Conservation (phyloP, 1,140 invertebrate species). For the Hyles vespertilio region DNA sequence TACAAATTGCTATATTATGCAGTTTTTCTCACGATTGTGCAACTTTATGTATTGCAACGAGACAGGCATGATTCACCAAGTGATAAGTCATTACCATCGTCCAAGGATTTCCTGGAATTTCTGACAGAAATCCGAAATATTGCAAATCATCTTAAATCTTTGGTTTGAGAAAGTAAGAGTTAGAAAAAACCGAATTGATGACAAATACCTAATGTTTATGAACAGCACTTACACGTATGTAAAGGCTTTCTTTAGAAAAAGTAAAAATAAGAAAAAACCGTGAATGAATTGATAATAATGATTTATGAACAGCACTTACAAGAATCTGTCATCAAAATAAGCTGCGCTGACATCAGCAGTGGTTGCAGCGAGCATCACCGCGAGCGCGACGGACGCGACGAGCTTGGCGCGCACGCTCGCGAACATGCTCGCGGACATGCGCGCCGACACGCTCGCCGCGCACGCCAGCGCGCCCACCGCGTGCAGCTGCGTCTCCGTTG, state of each 20-base stretch:
- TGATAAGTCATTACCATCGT: too few species aligned
- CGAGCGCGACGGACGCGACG: slow-evolving; percentile 13
- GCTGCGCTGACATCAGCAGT: slow-evolving; percentile 29
- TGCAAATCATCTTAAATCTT: neutral
- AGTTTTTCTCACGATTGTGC: too few species aligned
- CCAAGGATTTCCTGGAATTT: too few species aligned
- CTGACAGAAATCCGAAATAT: too few species aligned
- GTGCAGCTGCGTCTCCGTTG: slow-evolving; percentile 53
- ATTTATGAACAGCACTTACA: neutral
- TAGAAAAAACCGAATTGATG: too few species aligned
- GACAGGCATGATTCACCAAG: too few species aligned
- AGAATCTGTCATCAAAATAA: slow-evolving; percentile 10
- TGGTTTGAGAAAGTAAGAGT: too few species aligned
- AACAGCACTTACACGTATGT: too few species aligned
- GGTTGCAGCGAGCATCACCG: slow-evolving; percentile 24
- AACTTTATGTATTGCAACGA: too few species aligned
- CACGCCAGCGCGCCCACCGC: slow-evolving; percentile 40
- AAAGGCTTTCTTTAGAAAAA: neutral
- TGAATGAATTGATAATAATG: neutral
- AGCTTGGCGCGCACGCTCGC: slow-evolving; percentile 17
- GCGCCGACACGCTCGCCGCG: slow-evolving; percentile 28
- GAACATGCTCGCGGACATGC: slow-evolving; percentile 12
- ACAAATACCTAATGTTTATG: too few species aligned
- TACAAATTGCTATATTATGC: too few species aligned
- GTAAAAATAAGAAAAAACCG: neutral